phyloP scores from a whole-genome alignment of 2,888 invertebrate species.

The Andrena bicolor region DNA sequence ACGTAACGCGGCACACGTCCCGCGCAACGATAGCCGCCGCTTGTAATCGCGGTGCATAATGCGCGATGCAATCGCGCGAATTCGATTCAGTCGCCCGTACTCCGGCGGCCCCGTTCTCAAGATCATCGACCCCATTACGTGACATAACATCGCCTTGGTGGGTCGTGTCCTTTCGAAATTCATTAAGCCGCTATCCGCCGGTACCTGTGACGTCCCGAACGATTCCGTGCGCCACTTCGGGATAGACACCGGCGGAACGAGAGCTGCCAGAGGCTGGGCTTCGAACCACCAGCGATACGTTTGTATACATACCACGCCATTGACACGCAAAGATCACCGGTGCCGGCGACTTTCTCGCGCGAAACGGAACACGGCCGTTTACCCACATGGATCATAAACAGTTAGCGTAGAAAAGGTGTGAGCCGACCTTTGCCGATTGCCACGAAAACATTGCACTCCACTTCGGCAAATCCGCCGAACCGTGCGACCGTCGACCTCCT shows the following conservation, averaged over 20 bases:
- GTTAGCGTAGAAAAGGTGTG: slow-evolving; percentile 55
- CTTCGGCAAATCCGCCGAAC: slow-evolving; percentile 54
- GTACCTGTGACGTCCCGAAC: not conserved
- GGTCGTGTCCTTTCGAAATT: slow-evolving; percentile 30
- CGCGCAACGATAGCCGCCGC: slow-evolving; percentile 41
- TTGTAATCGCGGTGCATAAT: slow-evolving; percentile 50
- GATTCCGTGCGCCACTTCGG: not conserved
- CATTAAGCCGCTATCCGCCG: not conserved
- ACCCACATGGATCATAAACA: slow-evolving; percentile 64
- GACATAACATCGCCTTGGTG: slow-evolving; percentile 46
- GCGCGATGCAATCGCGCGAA: slow-evolving; percentile 56
- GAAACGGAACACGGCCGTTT: slow-evolving; percentile 67
- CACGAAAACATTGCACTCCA: slow-evolving; percentile 51
- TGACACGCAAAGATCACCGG: slow-evolving; percentile 58
- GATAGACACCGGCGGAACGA: slow-evolving; percentile 1
- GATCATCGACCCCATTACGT: slow-evolving; percentile 65
- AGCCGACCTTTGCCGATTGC: slow-evolving; percentile 65
- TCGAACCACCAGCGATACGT: slow-evolving; percentile 9
- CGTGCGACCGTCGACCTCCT: slow-evolving; percentile 61
- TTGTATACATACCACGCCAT: slow-evolving; percentile 35
- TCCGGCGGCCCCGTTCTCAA: slow-evolving; percentile 54
- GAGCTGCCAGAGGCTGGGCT: not conserved
- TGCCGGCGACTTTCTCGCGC: slow-evolving; percentile 57
- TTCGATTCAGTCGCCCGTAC: slow-evolving; percentile 45
- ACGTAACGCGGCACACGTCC: slow-evolving; percentile 46